Conservation (phyloP, 1,140 invertebrate species). For the Geopemphigus sp. region DNA sequence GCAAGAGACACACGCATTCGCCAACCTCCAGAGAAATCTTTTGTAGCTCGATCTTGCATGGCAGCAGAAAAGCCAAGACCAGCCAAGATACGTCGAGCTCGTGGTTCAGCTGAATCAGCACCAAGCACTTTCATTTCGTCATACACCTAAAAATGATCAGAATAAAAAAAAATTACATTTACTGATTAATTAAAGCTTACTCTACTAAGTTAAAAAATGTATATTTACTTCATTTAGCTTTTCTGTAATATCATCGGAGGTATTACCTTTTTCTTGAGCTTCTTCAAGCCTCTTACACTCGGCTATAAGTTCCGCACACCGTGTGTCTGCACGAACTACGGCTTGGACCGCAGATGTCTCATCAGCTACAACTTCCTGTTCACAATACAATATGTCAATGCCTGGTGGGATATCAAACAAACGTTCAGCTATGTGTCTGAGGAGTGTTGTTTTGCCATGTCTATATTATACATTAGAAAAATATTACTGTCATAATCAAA, state of each 20-base stretch:
- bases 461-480: slow-evolving; percentile 56
- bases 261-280: slow-evolving; percentile 66
- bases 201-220: not conserved
- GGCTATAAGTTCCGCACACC: slow-evolving; percentile 75
- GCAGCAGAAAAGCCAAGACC: slow-evolving; percentile 93
- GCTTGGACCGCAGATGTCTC: slow-evolving; percentile 87
- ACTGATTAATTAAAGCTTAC: too few relatives aligned
- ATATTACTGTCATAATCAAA: not conserved
- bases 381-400: slow-evolving; percentile 97
- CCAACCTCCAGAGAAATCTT: slow-evolving; percentile 98
- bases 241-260: slow-evolving; percentile 61
- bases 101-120: slow-evolving; percentile 93
- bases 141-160: slow-evolving; percentile 69
- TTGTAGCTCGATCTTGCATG: slow-evolving; percentile 93
- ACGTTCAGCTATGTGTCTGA: slow-evolving; percentile 86
- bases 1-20: slow-evolving; percentile 97
- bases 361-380: slow-evolving; percentile 97
- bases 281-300: slow-evolving; percentile 80
- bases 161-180: too few relatives aligned
- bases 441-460: slow-evolving; percentile 97
- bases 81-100: slow-evolving; percentile 89
- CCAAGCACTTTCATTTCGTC: slow-evolving; percentile 94
- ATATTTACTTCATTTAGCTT: slow-evolving; percentile 74
- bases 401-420: slow-evolving; percentile 90
- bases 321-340: slow-evolving; percentile 88